Evolutionary conservation across 2,113 vertebrate genomes (phyloP), one percentile per base, ranked within the genome.

Genomic region (Pterocles gutturalis): DNA sequence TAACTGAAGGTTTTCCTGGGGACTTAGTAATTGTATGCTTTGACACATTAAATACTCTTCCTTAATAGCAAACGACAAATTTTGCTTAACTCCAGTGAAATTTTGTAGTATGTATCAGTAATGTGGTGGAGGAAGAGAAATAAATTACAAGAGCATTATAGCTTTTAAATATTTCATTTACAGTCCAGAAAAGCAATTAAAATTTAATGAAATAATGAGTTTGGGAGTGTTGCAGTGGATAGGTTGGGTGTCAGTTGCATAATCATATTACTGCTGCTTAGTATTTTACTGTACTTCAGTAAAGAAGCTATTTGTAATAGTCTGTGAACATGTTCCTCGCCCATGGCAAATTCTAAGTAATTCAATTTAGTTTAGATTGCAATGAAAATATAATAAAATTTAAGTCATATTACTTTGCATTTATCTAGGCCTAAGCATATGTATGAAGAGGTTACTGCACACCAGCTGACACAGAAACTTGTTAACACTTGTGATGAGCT

Each of bases 11-110:
- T 79, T 70, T 93, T 93, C 76, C 94, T 92, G 58, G 73, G 77
- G 76, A 94, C 61, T 95, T 87, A 87, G 71, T 78, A 93, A 89
- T 95, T 83, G 15, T 85, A 31, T 38, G 31, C 34, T 75, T 83
- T 61, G 24, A 67, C 71, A 34, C 29, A 46, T 31, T 64, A 81
- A 87, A 60, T 3, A 3, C 29, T 86, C 33, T 64, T 76, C 38
- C 54, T 94, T 83, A 83, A 48, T 41, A 71, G 29, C 29, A 25
- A 76, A 89, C 65, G 77, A 75, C 38, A 71, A 77, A 53, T 83
- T 91, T 76, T 54, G 31, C 69, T 80, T 61, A 87, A 65, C 21
- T 89, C 24, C 41, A 38, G 60, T 81, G 53, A 80, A 91, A 58
- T 77, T 65, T 71, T 57, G 15, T 53, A 24, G 19, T 45, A 16